These are phyloP conservation scores for Cynopterus sphinx DNA, from an alignment of 2,797 vertebrate genomes.

Conservation along the genomic window DNA sequence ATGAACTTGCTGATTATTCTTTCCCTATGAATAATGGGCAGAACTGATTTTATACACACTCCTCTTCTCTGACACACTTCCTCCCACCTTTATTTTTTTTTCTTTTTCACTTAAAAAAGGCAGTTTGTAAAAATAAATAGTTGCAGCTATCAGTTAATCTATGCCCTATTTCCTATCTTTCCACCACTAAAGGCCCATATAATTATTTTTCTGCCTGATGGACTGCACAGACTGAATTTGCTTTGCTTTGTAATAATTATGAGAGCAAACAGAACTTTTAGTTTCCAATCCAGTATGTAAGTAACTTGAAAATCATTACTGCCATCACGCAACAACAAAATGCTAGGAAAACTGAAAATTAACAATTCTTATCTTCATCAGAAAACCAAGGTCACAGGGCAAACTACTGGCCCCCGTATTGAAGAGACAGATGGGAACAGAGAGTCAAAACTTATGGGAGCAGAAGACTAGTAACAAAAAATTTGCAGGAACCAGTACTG, in stretches of 20 bases:
- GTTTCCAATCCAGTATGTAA: neutral
- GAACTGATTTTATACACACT: slow-evolving; percentile 30
- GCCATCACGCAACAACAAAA: neutral
- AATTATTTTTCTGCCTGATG: neutral
- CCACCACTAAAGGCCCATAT: neutral
- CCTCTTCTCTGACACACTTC: neutral
- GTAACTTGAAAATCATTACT: neutral
- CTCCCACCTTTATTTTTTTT: neutral
- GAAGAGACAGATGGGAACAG: neutral
- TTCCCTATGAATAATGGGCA: slow-evolving; percentile 41
- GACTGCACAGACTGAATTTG: neutral
- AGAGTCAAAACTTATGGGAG: neutral
- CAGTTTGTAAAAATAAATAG: neutral
- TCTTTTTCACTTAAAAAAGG: neutral
- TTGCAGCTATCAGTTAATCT: neutral
- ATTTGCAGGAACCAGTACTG: neutral
- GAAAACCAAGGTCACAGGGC: neutral
- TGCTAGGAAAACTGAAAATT: neutral
- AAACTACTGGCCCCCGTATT: accelerated
- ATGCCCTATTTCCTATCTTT: neutral
- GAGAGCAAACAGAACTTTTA: neutral
- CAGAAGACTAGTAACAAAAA: neutral
- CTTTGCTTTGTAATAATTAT: neutral
- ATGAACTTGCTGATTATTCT: slow-evolving; percentile 58
- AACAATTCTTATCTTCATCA: neutral